Base-by-base conservation (phyloP, 2,113 vertebrate species). In the Carettochelys insculpta region DNA sequence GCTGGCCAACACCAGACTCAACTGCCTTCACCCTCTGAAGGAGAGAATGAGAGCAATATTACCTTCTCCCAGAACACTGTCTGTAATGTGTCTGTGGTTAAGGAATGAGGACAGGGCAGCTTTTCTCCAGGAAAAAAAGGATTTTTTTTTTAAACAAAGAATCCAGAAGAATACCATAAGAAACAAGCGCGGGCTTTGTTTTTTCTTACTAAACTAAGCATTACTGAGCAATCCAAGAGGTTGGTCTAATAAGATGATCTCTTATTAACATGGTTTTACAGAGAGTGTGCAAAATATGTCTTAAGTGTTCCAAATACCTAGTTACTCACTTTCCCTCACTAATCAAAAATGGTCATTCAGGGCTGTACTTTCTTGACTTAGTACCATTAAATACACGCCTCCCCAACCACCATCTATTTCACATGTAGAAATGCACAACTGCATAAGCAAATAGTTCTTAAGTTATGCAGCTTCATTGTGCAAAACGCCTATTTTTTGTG, bases 1-100 rank as follows among this genome's bases (percentile, higher is more conserved):
- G 87, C 94, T 95, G 95, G 97, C 97, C 96, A 98, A 95, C 94
- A 90, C 96, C 96, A 97, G 94, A 95, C 96, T 97, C 95, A 92
- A 96, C 83, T 65, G 91, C 96, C 93, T 97, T 98, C 94, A 96
- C 89, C 90, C 95, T 96, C 93, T 92, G 83, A 96, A 89, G 86
- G 84, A 95, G 88, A 94, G 91, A 92, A 24, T 34, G 89, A 93
- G 86, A 94, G 91, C 89, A 92, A 47, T 90, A 91, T 96, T 94
- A 93, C 88, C 92, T 95, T 73, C 90, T 97, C 73, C 73, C 51
- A 45, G 48, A 95, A 90, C 94, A 93, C 87, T 84, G 90, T 87
- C 91, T 92, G 81, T 95, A 94, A 96, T 85, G 76, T 88, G 85
- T 92, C 89, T 89, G 86, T 96, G 89, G 89, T 93, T 93, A 96